phyloP scores from a whole-genome alignment of 2,113 vertebrate genomes.

The Salvator merianae region DNA sequence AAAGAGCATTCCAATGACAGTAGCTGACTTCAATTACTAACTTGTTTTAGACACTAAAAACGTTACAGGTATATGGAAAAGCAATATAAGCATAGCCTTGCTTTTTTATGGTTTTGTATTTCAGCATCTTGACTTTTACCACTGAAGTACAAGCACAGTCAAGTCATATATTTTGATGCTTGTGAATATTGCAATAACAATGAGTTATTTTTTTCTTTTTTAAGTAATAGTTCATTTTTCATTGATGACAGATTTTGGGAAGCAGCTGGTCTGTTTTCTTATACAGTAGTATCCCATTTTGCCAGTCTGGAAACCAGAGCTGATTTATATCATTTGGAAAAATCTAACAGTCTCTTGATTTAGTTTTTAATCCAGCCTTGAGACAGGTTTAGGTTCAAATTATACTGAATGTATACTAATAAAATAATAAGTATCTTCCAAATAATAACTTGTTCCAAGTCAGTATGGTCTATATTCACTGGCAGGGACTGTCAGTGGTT shows the following conservation, averaged over 20 bases:
- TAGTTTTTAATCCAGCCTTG: background rate
- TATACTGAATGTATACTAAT: background rate
- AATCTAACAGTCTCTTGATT: background rate
- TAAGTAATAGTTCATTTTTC: background rate
- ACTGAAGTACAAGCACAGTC: constrained; percentile 16
- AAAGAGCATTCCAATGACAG: constrained; percentile 29
- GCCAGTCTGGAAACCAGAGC: background rate
- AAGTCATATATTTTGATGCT: background rate
- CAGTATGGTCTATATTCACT: background rate
- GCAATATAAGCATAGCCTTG: background rate
- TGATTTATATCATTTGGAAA: background rate
- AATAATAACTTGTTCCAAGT: background rate
- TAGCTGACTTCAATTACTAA: constrained; percentile 19
- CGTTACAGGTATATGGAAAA: constrained; percentile 4
- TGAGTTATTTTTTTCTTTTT: background rate
- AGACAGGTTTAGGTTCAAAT: background rate
- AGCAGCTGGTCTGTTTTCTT: background rate
- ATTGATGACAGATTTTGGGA: background rate
- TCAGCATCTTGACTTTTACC: constrained; percentile 6
- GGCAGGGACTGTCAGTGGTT: background rate
- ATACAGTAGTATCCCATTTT: background rate
- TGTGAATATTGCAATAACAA: background rate
- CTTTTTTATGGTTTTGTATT: constrained; percentile 15
- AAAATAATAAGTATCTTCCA: background rate
- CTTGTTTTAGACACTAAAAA: constrained; percentile 11